phyloP scores from a whole-genome alignment of 2,797 vertebrate species.

The Pyrrhura leucotis region DNA sequence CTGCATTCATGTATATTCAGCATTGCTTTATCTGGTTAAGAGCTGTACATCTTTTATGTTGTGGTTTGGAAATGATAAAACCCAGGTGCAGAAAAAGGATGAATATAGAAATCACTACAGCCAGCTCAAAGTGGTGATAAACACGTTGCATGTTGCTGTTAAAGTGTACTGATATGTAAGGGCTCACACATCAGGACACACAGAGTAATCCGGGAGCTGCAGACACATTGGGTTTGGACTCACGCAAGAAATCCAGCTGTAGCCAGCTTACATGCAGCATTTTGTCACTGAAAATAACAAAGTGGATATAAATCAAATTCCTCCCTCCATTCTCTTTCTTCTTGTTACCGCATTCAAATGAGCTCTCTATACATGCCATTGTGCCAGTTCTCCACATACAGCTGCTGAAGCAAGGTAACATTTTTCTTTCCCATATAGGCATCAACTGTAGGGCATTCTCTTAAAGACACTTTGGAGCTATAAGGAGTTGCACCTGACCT shows the following conservation, averaged over 20 bases:
- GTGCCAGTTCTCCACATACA: neutral
- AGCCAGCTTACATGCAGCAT: neutral
- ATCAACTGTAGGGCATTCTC: neutral
- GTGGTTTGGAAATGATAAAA: neutral
- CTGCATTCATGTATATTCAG: neutral
- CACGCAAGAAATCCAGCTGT: neutral
- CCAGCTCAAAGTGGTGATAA: neutral
- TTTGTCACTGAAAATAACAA: constrained; percentile 20
- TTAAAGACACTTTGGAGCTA: neutral
- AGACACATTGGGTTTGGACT: neutral
- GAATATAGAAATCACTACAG: neutral
- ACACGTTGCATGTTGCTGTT: neutral
- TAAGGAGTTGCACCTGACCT: neutral
- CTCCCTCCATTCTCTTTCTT: neutral
- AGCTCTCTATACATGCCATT: neutral
- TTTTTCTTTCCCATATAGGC: neutral
- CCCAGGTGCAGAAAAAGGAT: neutral
- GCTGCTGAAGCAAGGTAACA: neutral
- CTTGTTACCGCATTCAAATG: neutral
- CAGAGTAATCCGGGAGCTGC: accelerated
- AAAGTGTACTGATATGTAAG: neutral
- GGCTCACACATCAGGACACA: neutral
- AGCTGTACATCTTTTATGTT: neutral
- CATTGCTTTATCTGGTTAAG: neutral
- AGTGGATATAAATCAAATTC: constrained; percentile 13